phyloP scores from a whole-genome alignment of 2,113 vertebrate species.

The Bucco capensis region DNA sequence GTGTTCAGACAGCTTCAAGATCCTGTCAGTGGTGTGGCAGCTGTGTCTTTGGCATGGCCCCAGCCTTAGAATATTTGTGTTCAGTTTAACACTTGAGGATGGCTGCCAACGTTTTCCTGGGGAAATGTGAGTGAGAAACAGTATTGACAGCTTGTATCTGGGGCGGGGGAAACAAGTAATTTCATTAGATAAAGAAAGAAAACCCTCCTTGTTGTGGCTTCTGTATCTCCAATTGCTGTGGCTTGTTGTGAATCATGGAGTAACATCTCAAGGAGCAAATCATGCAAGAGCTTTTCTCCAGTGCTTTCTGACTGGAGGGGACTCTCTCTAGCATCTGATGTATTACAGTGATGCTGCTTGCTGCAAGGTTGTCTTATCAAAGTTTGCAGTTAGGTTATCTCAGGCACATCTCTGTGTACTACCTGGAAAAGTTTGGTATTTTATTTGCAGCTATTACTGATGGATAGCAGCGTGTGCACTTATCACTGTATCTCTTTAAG shows the following conservation, averaged over 20 bases:
- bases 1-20: conserved; percentile 7
- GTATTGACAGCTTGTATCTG: background rate
- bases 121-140: background rate
- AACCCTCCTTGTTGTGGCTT: background rate
- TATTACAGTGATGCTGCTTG: background rate
- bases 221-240: background rate
- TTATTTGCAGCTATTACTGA: background rate
- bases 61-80: background rate
- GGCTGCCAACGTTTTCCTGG: background rate
- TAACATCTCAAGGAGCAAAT: background rate
- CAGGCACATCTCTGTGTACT: background rate
- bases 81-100: background rate
- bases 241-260: background rate
- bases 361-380: background rate
- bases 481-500: conserved; percentile 1
- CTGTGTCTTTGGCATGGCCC: background rate
- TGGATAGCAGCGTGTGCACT: background rate
- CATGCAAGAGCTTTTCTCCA: background rate
- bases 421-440: background rate
- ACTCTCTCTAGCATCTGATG: background rate
- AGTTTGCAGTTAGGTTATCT: background rate
- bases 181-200: background rate
- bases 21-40: background rate
- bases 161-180: background rate
- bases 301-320: background rate